A percentile compares a stretch with the other conserved stretches of the same genome.
Evolutionary conservation across 2,113 vertebrate species (phyloP).

Genomic region (Cheirogaleus medius): DNA sequence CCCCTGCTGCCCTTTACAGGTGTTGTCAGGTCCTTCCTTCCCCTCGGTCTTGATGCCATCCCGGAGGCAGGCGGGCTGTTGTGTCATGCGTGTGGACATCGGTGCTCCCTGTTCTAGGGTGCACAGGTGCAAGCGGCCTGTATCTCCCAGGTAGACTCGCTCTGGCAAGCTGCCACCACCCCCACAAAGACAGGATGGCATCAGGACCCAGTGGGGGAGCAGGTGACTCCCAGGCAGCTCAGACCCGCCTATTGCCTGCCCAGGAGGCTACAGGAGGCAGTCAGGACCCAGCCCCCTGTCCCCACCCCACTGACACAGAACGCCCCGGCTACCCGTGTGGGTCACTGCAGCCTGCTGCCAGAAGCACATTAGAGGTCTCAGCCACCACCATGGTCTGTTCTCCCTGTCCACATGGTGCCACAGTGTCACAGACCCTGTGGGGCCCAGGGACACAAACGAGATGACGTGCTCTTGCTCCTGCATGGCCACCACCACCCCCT

Average conservation of each 20-base stretch:
- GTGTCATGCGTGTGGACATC: background rate
- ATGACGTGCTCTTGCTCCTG: too few relatives aligned
- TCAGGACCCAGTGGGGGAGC: background rate
- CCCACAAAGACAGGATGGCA: background rate
- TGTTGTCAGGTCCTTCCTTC: background rate
- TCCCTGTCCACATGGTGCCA: background rate
- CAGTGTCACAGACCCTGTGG: background rate
- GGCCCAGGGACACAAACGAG: background rate
- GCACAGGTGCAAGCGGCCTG: background rate
- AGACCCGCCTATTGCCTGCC: background rate
- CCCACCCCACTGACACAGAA: background rate
- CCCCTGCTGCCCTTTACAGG: background rate
- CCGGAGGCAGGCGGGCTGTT: background rate
- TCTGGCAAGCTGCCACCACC: background rate
- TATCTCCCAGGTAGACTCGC: background rate
- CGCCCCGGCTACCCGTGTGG: background rate
- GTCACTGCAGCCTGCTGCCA: background rate
- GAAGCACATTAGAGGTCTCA: background rate
- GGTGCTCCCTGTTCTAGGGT: background rate
- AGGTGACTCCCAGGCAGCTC: background rate
- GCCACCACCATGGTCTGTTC: background rate
- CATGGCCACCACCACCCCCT: background rate
- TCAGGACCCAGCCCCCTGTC: background rate
- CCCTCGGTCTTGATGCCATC: background rate
- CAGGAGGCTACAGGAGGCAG: background rate